phyloP scores from a whole-genome alignment of 2,797 vertebrate genomes.

The Cirrhinus molitorella region DNA sequence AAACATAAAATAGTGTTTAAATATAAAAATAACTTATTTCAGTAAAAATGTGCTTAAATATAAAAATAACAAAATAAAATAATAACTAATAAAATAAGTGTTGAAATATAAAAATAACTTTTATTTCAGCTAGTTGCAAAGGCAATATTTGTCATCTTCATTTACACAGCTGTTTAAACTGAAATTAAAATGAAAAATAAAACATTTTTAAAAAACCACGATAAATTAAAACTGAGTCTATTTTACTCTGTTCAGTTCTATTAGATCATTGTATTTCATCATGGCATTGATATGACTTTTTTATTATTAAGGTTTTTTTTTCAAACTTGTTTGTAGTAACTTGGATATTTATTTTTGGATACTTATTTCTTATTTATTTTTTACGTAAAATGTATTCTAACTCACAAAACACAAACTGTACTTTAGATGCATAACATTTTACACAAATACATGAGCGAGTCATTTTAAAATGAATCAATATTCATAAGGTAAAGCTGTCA shows the following conservation, averaged over 20 bases:
- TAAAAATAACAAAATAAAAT: too few species aligned
- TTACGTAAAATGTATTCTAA: background rate
- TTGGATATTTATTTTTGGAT: too few species aligned
- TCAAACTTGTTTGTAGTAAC: background rate
- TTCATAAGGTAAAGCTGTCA: background rate
- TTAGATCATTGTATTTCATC: background rate
- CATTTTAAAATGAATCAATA: background rate
- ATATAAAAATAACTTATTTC: background rate
- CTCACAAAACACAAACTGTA: background rate
- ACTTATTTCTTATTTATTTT: too few species aligned
- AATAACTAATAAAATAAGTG: too few species aligned
- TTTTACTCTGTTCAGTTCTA: rapidly evolving
- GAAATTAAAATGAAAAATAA: background rate
- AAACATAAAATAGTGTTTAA: too few species aligned
- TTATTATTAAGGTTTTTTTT: background rate
- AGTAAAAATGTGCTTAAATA: too few species aligned
- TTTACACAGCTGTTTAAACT: too few species aligned
- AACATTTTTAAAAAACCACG: background rate
- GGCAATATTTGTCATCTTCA: background rate
- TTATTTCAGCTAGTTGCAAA: background rate
- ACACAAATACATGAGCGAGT: background rate
- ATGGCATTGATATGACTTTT: background rate
- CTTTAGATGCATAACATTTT: background rate
- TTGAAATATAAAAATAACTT: too few species aligned
- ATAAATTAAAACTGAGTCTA: background rate